Base-by-base conservation (phyloP, 2,888 invertebrate species). In the Leptinotarsa peninsularis region DNA sequence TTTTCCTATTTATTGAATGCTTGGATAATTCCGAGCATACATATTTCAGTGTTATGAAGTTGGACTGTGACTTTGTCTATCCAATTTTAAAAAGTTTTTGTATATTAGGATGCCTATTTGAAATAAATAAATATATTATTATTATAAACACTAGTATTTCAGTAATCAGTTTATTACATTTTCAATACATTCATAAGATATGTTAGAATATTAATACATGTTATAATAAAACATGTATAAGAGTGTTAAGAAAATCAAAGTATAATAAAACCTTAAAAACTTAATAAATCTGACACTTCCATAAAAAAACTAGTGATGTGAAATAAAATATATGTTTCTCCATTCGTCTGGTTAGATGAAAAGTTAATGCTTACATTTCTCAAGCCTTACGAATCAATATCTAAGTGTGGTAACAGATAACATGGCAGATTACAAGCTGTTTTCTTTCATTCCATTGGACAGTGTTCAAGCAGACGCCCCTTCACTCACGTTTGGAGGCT, bases 151-250 rank as follows among this genome's bases (percentile, higher is more conserved):
- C 3, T 0, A 23, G 3, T 68, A 33, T 56, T 56, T 54, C 56
- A 69, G 58, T 69, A 69, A 33, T 69, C 17, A 54, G 56, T 70
- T 70, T 70, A 70, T 49, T 70, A 58, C 58, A 58, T 70, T 76
- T 79, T 76, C 78, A 33, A 33, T 82, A 80, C 80, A 81, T 81
- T 81, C 74, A 77, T 76, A 79, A 79, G 82, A 82, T 82, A 82
- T 82, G 82, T 82, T 82, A 82, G 78, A 78, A 75, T 76, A 74
- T 77, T 75, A 74, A 75, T 78, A 80, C 72, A 77, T 79, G 60
- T 77, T 74, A 75, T 49, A 75, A 76, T 76, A 76, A 78, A 77
- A 80, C 75, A 73, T 70, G 69, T 75, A 67, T 71, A 49, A 49
- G 23, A 21, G 43, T 75, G 43, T 71, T 71, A 74, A 72, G 69